phyloP scores from a whole-genome alignment of 2,113 vertebrate genomes.

The Vidua macroura region DNA sequence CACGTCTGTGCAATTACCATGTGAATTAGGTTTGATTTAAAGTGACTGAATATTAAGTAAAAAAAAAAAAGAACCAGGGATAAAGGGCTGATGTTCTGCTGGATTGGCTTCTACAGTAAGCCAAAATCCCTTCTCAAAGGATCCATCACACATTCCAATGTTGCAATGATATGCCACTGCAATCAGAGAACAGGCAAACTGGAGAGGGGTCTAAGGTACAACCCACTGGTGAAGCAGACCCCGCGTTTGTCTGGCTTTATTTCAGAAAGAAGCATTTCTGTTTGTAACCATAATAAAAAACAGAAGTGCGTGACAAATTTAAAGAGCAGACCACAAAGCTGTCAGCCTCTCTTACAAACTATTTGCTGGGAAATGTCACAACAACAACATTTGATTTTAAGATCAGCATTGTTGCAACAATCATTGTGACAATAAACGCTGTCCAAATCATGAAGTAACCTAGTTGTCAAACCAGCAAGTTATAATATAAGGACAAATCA shows the following conservation, averaged over 20 bases:
- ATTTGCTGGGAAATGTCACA: neutral
- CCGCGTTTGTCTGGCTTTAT: rapidly evolving
- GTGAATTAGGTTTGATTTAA: neutral
- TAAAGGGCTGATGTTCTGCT: neutral
- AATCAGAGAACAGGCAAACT: neutral
- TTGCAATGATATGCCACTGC: neutral
- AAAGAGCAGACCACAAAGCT: neutral
- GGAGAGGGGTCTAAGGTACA: neutral
- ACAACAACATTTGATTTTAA: neutral
- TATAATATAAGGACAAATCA: neutral
- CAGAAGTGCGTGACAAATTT: neutral
- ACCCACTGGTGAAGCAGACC: neutral
- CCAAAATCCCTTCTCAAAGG: neutral
- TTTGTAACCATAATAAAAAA: neutral
- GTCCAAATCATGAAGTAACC: neutral
- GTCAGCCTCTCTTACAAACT: neutral
- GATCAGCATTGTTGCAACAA: neutral
- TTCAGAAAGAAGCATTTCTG: neutral
- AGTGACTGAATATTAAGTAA: neutral
- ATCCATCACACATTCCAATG: neutral
- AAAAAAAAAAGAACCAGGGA: neutral
- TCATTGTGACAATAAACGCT: neutral
- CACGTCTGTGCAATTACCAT: neutral
- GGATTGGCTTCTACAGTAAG: neutral
- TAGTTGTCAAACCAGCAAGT: neutral